A percentile compares a stretch with the other conserved stretches of the same genome.
Evolutionary conservation across 1,140 invertebrate species (phyloP).

Genomic region (Cydia amplana): DNA sequence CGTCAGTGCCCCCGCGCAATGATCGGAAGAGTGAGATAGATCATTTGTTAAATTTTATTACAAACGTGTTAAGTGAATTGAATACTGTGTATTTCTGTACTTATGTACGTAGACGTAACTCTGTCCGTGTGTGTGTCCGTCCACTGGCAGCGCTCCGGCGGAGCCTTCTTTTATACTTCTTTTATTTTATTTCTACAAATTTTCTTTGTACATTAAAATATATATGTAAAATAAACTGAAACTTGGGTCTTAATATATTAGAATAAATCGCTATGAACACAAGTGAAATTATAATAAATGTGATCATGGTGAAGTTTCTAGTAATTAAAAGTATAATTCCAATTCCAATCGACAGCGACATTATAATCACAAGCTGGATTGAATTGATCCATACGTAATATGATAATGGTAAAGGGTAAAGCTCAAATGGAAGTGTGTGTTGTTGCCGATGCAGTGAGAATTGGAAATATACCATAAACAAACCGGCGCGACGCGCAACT

Average conservation of each 20-base stretch:
- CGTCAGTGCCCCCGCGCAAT: neutral
- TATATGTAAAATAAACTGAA: neutral
- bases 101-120: neutral
- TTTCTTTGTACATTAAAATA: neutral
- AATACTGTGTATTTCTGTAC: conserved; percentile 29
- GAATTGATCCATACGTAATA: neutral
- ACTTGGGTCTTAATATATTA: conserved; percentile 1
- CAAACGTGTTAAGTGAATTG: conserved; percentile 15
- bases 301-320: neutral
- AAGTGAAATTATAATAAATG: neutral
- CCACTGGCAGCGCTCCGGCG: conserved; percentile 35
- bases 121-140: conserved; percentile 37
- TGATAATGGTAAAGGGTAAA: too few species aligned
- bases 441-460: too few species aligned
- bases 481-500: conserved; percentile 44
- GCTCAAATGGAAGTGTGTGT: too few species aligned
- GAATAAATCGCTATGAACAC: neutral
- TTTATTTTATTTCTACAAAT: neutral
- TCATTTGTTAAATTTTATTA: conserved; percentile 19
- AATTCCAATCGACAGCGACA: too few species aligned
- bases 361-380: neutral
- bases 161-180: conserved; percentile 14
- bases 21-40: conserved; percentile 15
- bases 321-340: conserved; percentile 1
- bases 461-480: neutral